A percentile compares a stretch with the other conserved stretches of the same genome.
Conservation (phyloP, 2,797 vertebrate species). For the Strix occidentalis region DNA sequence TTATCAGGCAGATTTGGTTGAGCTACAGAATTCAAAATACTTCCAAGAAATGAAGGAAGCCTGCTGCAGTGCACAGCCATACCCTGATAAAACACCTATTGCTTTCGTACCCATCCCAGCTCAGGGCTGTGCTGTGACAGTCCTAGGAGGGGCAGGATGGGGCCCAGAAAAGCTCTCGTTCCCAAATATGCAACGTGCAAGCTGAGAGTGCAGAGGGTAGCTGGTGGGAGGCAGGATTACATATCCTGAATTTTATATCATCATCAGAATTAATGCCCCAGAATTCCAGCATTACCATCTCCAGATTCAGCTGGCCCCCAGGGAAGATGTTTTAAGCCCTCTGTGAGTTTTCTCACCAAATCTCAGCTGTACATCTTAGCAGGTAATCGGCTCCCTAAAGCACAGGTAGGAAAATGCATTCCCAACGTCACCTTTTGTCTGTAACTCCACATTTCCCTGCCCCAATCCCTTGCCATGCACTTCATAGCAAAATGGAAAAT, state of each 20-base stretch:
- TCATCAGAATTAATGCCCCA: background rate
- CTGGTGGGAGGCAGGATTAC: background rate
- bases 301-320: rapidly evolving
- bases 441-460: background rate
- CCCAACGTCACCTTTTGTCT: background rate
- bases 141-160: background rate
- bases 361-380: background rate
- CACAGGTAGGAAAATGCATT: background rate
- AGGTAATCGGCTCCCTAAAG: background rate
- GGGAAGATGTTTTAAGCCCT: background rate
- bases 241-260: background rate
- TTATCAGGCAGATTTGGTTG: background rate
- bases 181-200: rapidly evolving
- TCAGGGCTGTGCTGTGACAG: background rate
- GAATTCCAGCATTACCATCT: no score
- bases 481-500: background rate
- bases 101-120: rapidly evolving
- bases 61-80: rapidly evolving
- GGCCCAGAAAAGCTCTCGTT: background rate
- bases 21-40: background rate
- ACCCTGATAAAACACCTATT: background rate
- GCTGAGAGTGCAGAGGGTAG: background rate
- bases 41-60: background rate
- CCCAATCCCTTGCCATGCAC: no score
- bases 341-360: background rate